phyloP scores from a whole-genome alignment of 2,113 vertebrate species.

The Edolisoma coerulescens region DNA sequence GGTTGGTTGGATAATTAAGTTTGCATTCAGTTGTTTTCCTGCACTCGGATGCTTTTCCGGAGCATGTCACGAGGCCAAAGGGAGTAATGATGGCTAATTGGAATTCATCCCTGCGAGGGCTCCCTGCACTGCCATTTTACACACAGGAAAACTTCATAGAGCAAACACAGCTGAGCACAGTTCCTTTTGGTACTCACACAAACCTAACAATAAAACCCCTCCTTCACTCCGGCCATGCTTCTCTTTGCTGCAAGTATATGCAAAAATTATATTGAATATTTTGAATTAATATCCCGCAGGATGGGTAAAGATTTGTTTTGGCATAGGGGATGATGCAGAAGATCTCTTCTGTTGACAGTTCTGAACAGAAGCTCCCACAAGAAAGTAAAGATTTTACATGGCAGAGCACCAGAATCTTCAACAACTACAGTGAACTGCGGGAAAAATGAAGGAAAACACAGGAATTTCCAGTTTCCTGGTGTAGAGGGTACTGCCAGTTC shows the following conservation, averaged over 20 bases:
- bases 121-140: not conserved
- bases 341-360: not conserved
- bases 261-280: not conserved
- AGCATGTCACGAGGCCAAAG: slow-evolving; percentile 18
- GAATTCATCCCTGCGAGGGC: not conserved
- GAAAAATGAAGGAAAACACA: not conserved
- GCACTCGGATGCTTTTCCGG: slow-evolving; percentile 17
- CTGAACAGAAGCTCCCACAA: not conserved
- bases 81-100: slow-evolving; percentile 13
- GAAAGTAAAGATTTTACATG: not conserved
- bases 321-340: not conserved
- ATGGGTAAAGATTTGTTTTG: not conserved
- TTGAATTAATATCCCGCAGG: not conserved
- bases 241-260: not conserved
- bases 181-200: not conserved
- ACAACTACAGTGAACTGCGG: not conserved
- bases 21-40: slow-evolving; percentile 33
- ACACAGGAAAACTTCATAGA: not conserved
- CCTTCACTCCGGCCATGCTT: not conserved
- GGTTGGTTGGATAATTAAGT: slow-evolving; percentile 38
- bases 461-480: not conserved
- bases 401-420: not conserved
- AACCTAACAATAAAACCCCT: not conserved
- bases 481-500: not conserved
- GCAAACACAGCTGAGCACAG: not conserved